phyloP scores from a whole-genome alignment of 2,113 vertebrate species.

The Aplodontia rufa region DNA sequence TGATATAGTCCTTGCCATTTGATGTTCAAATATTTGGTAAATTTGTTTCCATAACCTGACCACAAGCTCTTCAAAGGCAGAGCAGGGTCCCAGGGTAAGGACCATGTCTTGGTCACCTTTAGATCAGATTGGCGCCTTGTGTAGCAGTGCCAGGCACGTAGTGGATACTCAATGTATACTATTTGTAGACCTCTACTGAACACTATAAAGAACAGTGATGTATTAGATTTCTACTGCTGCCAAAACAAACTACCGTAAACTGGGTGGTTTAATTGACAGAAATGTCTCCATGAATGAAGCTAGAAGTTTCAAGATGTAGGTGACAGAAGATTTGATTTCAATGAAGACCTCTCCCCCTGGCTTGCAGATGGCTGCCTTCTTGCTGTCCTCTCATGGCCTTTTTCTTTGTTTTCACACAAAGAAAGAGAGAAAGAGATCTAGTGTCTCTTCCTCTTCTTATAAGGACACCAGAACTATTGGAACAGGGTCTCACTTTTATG shows the following conservation, averaged over 20 bases:
- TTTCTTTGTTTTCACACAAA: not conserved
- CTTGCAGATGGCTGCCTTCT: not conserved
- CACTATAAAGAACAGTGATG: not conserved
- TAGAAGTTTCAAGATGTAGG: not conserved
- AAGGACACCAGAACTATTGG: not conserved
- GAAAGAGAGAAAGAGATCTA: not conserved
- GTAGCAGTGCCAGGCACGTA: not conserved
- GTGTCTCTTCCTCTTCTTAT: not conserved
- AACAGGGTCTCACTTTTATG: not conserved
- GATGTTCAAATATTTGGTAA: not conserved
- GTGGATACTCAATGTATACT: not conserved
- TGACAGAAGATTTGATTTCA: not conserved
- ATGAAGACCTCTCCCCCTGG: not conserved
- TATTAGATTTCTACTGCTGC: not conserved
- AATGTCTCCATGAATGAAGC: constrained; percentile 14
- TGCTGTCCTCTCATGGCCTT: not conserved
- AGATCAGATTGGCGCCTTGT: not conserved
- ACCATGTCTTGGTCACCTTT: not conserved
- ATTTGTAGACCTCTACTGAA: not conserved
- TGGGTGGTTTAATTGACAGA: not conserved
- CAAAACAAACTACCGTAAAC: not conserved
- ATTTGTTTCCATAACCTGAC: not conserved
- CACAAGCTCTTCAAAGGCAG: not conserved
- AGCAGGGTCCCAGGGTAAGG: not conserved
- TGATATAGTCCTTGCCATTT: not conserved